Conservation (phyloP, 2,113 vertebrate species). For the Egretta garzetta region DNA sequence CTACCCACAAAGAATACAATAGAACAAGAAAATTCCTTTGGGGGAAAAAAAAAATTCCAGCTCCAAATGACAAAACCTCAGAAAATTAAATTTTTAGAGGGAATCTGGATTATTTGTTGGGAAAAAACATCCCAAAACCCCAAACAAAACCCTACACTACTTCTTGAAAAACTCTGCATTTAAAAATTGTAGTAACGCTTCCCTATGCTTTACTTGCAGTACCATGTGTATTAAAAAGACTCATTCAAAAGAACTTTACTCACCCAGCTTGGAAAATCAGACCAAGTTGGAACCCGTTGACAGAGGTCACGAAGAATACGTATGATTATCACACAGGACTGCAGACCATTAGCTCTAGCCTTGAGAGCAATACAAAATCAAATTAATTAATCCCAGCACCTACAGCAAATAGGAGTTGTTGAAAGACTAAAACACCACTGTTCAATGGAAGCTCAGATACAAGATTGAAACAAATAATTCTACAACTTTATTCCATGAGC, state of each 20-base stretch:
- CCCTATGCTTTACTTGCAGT: neutral
- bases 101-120: neutral
- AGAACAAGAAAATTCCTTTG: neutral
- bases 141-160: neutral
- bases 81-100: neutral
- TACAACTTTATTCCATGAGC: slow-evolving; percentile 79
- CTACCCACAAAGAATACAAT: neutral
- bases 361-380: slow-evolving; percentile 92
- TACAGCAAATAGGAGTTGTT: slow-evolving; percentile 68
- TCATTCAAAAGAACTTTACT: slow-evolving; percentile 64
- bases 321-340: slow-evolving; percentile 98
- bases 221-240: neutral
- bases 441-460: slow-evolving; percentile 93
- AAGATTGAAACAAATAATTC: slow-evolving; percentile 71
- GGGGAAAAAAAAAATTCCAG: neutral
- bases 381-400: slow-evolving; percentile 77
- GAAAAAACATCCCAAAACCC: neutral
- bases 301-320: slow-evolving; percentile 97
- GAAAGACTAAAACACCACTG: slow-evolving; percentile 94
- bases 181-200: neutral
- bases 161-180: neutral
- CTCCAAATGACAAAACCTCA: neutral
- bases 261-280: slow-evolving; percentile 96
- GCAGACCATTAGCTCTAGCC: slow-evolving; percentile 99
- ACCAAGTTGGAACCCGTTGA: slow-evolving; percentile 96